Evolutionary conservation across 2,888 invertebrate species (phyloP), one percentile per base, ranked within the genome.

Genomic region (Hirtodrosophila alboralis): DNA sequence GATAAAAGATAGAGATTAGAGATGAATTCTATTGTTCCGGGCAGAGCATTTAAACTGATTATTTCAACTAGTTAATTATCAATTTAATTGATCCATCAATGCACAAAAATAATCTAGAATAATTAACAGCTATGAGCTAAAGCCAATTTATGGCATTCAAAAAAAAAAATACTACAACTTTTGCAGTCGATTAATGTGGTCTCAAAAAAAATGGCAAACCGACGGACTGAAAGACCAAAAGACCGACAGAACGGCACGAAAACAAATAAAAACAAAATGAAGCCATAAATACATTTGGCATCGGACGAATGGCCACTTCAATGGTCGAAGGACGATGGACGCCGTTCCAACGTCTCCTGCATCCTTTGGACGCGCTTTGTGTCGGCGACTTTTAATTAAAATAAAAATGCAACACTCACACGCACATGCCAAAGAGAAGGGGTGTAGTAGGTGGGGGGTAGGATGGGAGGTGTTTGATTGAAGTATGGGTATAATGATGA

Each of bases 201-300:
- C 71, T 70, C 66, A 61, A 70, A 61, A 66, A n/a, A 71, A 44
- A 66, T 28, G 30, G 49, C 69, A 66, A 71, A 49, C 53, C 71
- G 66, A 48, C 63, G 68, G 49, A 71, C 30, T 52, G 48, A 51
- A n/a, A n/a, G n/a, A n/a, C n/a, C n/a, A n/a, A n/a, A n/a, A 66
- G 66, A 49, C 53, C 71, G 66, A 48, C 63, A 72, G 49, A 71
- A 27, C 54, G 48, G 47, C 47, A 56, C 28, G 16, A 27, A 41
- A 33, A 12, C 30, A 59, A 59, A 57, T 53, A 63, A 69, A 70
- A 51, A 56, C 71, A 76, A 71, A 76, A 79, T 83, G 75, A 76
- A 79, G 80, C 79, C 80, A 74, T 79, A 79, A 83, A 79, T 79
- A 76, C 80, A 83, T 79, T 78, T 81, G 79, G 63, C 63, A 76